Percentiles rank a stretch among this genome's conserved stretches.
These are phyloP conservation scores for Eupithecia dodoneata DNA, from an alignment of 2,888 invertebrate species.

Conservation along the genomic window DNA sequence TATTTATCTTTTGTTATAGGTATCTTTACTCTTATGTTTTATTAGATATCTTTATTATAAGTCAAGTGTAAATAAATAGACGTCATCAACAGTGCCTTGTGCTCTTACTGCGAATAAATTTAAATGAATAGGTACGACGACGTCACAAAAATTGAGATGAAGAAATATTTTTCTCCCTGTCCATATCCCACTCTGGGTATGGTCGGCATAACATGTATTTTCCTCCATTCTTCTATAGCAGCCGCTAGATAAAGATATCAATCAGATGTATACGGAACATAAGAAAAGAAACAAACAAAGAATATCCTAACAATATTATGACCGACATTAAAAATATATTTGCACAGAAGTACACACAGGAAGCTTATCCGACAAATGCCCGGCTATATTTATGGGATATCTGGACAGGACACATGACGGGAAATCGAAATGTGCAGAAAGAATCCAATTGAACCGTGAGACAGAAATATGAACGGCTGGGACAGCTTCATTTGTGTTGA, in stretches of 20 bases:
- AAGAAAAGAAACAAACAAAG: neutral
- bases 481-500: slow-evolving; percentile 25
- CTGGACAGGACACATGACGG: slow-evolving; percentile 24
- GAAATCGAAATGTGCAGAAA: slow-evolving; percentile 28
- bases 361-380: neutral
- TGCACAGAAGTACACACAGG: neutral
- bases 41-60: no score
- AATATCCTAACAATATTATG: neutral
- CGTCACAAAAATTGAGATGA: no score
- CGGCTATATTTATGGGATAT: slow-evolving; percentile 25
- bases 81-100: no score
- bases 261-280: neutral
- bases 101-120: no score
- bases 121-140: no score
- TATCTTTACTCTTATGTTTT: no score
- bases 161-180: neutral
- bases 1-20: no score
- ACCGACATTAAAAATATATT: neutral
- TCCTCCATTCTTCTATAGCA: neutral
- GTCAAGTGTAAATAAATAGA: no score
- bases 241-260: no score
- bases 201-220: neutral
- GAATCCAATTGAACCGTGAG: slow-evolving; percentile 20
- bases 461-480: neutral
- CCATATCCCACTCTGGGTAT: neutral